A percentile compares a stretch with the other conserved stretches of the same genome.
Evolutionary conservation across 2,888 invertebrate genomes (phyloP).

Genomic region (Mycalesis mineus): DNA sequence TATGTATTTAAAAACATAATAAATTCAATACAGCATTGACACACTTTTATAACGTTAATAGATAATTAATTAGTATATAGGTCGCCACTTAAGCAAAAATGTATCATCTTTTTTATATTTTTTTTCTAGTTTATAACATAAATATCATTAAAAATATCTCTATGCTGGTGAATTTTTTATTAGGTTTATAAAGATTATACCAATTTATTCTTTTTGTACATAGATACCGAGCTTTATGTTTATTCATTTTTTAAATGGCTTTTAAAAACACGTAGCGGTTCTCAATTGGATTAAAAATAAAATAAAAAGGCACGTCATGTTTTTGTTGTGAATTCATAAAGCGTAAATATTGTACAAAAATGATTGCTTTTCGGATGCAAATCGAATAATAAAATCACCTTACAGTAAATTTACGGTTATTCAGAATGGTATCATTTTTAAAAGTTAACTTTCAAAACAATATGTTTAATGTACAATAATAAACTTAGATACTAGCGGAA

Average conservation of each 20-base stretch:
- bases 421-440: too few relatives aligned
- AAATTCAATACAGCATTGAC: too few relatives aligned
- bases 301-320: neutral
- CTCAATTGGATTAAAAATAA: conserved; percentile 1
- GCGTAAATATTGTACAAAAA: neutral
- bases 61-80: too few relatives aligned
- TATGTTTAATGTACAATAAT: too few relatives aligned
- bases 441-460: too few relatives aligned
- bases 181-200: neutral
- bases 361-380: neutral
- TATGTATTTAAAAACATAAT: too few relatives aligned
- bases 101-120: too few relatives aligned
- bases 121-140: too few relatives aligned
- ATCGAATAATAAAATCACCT: neutral
- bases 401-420: neutral
- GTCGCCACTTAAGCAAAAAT: too few relatives aligned
- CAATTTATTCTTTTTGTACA: neutral
- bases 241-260: neutral
- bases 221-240: neutral
- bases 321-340: conserved; percentile 3
- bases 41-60: too few relatives aligned
- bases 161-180: too few relatives aligned
- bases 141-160: neutral
- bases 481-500: too few relatives aligned
- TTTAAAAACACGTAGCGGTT: neutral